These are phyloP conservation scores for Rhagoletis zephyria DNA, from an alignment of 1,140 invertebrate species.

Conservation along the genomic window DNA sequence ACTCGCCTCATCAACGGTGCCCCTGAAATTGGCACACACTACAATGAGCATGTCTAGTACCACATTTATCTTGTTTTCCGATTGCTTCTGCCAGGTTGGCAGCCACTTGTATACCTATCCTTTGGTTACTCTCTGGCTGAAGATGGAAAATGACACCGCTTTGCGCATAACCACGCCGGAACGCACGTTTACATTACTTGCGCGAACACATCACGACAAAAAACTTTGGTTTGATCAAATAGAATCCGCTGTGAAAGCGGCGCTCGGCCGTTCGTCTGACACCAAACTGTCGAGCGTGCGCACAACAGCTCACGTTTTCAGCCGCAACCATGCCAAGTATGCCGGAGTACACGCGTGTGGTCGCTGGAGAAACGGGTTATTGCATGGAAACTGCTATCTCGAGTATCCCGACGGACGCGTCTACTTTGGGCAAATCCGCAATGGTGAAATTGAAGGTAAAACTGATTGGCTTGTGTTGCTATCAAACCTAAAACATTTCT, in stretches of 20 bases:
- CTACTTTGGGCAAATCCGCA: constrained; percentile 85
- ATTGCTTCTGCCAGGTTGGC: constrained; percentile 82
- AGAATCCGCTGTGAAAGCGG: constrained; percentile 78
- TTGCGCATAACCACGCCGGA: constrained; percentile 83
- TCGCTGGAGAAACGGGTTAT: constrained; percentile 84
- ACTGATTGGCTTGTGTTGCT: background rate
- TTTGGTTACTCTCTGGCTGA: constrained; percentile 86
- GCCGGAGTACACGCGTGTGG: constrained; percentile 86
- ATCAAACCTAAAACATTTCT: background rate
- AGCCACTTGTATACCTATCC: constrained; percentile 78
- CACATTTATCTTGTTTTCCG: constrained; percentile 84
- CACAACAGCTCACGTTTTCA: constrained; percentile 82
- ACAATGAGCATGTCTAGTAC: constrained; percentile 77
- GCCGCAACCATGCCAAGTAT: constrained; percentile 79
- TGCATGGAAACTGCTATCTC: constrained; percentile 86
- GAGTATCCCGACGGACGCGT: constrained; percentile 86
- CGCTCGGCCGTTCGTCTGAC: constrained; percentile 75
- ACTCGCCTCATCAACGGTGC: constrained; percentile 82
- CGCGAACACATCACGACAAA: constrained; percentile 80
- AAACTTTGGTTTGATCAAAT: constrained; percentile 85
- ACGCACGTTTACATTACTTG: constrained; percentile 81
- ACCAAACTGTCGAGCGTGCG: constrained; percentile 80
- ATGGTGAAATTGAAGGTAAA: constrained; percentile 83
- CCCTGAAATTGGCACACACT: constrained; percentile 77
- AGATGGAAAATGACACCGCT: constrained; percentile 75